phyloP scores from a whole-genome alignment of 2,888 invertebrate genomes.

The Cantharis flavilabris region DNA sequence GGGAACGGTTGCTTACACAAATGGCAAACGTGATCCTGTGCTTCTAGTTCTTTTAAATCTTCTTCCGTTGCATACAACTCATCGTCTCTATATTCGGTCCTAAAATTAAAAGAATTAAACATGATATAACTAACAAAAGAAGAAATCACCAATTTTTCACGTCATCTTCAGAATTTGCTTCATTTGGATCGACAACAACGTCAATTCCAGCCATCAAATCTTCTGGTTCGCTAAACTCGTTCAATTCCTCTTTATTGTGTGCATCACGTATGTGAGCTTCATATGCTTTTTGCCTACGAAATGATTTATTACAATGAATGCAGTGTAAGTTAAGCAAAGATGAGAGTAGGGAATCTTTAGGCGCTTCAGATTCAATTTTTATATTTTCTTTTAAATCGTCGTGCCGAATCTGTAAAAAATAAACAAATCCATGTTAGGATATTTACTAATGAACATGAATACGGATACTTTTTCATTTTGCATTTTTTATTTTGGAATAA shows the following conservation, averaged over 20 bases:
- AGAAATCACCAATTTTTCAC: constrained; percentile 46
- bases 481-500: too few relatives aligned
- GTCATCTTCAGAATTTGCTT: constrained; percentile 44
- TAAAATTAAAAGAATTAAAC: constrained; percentile 1
- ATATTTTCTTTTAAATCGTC: constrained; percentile 21
- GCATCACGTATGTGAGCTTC: constrained; percentile 66
- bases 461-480: not conserved
- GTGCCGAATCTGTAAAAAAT: constrained; percentile 7
- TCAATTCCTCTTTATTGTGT: constrained; percentile 61
- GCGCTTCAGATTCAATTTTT: constrained; percentile 20
- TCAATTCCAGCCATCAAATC: constrained; percentile 86
- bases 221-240: constrained; percentile 84
- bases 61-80: constrained; percentile 56
- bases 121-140: not conserved
- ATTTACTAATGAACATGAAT: not conserved
- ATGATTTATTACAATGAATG: constrained; percentile 59
- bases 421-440: not conserved
- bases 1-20: constrained; percentile 54
- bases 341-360: constrained; percentile 43
- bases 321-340: constrained; percentile 50
- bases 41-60: constrained; percentile 55
- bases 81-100: constrained; percentile 48
- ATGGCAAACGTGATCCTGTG: constrained; percentile 53
- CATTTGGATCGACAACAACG: constrained; percentile 69
- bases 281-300: constrained; percentile 66